Percentiles rank a stretch among this genome's conserved stretches.
phyloP scores from a whole-genome alignment of 2,888 invertebrate genomes.

The Sicus ferrugineus region DNA sequence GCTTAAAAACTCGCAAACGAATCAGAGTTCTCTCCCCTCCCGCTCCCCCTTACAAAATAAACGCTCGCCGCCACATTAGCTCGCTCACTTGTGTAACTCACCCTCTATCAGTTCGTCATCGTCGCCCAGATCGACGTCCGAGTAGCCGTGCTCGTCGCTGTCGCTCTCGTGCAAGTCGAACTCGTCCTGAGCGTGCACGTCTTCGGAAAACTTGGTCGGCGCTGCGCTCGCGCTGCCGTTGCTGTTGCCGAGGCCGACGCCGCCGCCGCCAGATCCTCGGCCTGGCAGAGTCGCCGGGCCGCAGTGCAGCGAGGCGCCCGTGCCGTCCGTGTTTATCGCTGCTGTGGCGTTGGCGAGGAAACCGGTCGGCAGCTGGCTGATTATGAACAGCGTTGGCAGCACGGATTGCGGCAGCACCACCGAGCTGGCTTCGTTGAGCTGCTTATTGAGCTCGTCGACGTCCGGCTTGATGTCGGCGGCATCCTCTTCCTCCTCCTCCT shows the following conservation, averaged over 20 bases:
- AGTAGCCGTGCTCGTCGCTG: conserved; percentile 52
- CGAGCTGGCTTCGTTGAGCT: conserved; percentile 9
- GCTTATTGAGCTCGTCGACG: conserved; percentile 21
- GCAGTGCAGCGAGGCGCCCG: not conserved
- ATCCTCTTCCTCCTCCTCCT: not conserved
- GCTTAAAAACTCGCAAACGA: no score
- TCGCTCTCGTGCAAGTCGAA: conserved; percentile 49
- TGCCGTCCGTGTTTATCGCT: not conserved
- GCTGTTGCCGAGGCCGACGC: conserved; percentile 7
- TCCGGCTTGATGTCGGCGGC: conserved; percentile 31
- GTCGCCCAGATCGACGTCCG: conserved; percentile 44
- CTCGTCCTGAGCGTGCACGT: conserved; percentile 30
- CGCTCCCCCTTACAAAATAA: no score
- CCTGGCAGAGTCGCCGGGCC: not conserved
- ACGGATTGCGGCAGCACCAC: conserved; percentile 16
- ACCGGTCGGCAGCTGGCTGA: conserved; percentile 12
- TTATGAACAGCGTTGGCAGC: conserved; percentile 26
- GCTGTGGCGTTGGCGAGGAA: not conserved
- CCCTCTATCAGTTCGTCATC: conserved; percentile 47
- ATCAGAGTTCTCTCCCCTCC: no score
- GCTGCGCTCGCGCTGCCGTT: not conserved
- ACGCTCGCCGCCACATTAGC: no score
- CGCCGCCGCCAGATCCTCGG: conserved; percentile 5
- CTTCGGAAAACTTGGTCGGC: conserved; percentile 3
- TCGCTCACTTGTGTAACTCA: conserved; percentile 37